phyloP scores from a whole-genome alignment of 2,797 vertebrate species.

The Meriones psammophilus region DNA sequence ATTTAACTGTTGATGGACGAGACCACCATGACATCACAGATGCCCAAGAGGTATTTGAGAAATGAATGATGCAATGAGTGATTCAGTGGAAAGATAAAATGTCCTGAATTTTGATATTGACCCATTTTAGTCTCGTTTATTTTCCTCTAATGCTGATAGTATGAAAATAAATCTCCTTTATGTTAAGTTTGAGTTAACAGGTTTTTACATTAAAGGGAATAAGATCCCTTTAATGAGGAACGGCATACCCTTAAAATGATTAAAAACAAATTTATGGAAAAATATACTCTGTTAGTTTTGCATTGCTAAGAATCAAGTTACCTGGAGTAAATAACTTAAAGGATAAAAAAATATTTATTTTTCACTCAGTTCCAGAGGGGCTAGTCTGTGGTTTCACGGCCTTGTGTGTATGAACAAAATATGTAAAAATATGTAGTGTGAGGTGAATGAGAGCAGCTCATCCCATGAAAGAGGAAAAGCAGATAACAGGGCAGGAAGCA shows the following conservation, averaged over 20 bases:
- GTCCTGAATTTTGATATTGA: slow-evolving; percentile 30
- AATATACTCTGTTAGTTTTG: neutral
- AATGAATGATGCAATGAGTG: neutral
- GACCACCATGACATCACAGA: neutral
- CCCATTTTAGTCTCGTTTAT: slow-evolving; percentile 45
- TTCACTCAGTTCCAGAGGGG: neutral
- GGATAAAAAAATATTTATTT: neutral
- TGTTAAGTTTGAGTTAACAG: neutral
- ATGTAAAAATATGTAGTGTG: neutral
- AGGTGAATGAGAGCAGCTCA: neutral
- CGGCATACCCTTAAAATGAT: neutral
- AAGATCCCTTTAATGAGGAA: neutral
- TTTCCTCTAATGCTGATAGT: neutral
- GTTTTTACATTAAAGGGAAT: slow-evolving; percentile 22
- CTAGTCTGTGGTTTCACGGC: neutral
- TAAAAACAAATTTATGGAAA: slow-evolving; percentile 58
- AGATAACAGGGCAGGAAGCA: neutral
- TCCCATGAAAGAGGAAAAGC: neutral
- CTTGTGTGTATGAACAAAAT: neutral
- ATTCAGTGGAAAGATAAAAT: neutral
- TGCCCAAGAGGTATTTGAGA: neutral
- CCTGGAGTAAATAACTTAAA: neutral
- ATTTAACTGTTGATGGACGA: neutral
- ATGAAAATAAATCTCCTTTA: neutral
- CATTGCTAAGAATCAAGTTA: neutral